Evolutionary conservation across 2,113 vertebrate genomes (phyloP), one percentile per base, ranked within the genome.

Genomic region (Salvelinus sp.): DNA sequence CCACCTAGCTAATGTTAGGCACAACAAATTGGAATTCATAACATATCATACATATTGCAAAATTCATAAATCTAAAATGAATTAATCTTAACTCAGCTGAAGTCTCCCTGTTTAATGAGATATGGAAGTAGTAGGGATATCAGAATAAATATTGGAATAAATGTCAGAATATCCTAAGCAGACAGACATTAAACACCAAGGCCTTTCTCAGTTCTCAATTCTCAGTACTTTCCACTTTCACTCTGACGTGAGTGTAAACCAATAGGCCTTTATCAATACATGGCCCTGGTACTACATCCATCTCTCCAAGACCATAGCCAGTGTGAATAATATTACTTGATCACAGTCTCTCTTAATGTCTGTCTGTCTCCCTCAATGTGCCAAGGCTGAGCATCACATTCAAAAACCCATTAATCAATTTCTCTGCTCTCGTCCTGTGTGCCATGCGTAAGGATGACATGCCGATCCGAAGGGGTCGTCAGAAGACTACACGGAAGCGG

Each of bases 401-500:
- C 50, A 72, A 22, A 22, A 62, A 62, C 6, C 13, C 4, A 23
- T 62, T 12, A 7, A 68, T 33, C 65, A 14, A 72, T 73, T n/a
- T 25, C 30, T 73, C 58, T 64, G 58, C 57, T 65, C 70, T 77
- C 22, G 47, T 6, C 48, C 69, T 50, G n/a, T 65, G 48, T 62
- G 57, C 23, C 75, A 79, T 89, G 22, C 6, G 12, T 12, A 86
- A 99, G 97, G 97, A 99, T 44, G 97, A 99, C 77, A 96, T 98
- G 79, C 97, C 97, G 57, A 93, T 98, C 77, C 94, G 97, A 18
- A 91, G 96, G 89, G 97, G 97, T 25, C 95, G 98, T 72, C 93
- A 94, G 86, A 99, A 98, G 91, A 96, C 97, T 6, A 97, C 96
- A 0, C 96, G 95, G 77, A 99, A 99, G 80, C 92, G 96, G 73